A percentile compares a stretch with the other conserved stretches of the same genome.
phyloP scores from a whole-genome alignment of 2,797 vertebrate species.

The Neosilurus mollespiculum region DNA sequence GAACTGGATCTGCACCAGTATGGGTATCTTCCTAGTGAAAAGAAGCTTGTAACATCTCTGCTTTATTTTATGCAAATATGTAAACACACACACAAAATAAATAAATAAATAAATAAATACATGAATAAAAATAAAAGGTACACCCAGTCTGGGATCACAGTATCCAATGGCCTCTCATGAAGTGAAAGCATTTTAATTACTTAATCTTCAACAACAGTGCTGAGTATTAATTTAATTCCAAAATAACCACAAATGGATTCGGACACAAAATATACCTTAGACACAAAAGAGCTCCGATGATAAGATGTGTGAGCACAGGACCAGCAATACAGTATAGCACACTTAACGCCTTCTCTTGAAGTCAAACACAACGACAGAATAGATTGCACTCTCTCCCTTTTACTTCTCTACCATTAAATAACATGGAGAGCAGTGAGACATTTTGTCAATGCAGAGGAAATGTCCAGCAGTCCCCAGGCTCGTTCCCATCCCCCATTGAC shows the following conservation, averaged over 20 bases:
- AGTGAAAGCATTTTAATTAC: neutral
- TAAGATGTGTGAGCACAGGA: neutral
- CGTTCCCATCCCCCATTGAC: slow-evolving; percentile 47
- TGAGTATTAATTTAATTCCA: neutral
- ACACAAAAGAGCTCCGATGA: neutral
- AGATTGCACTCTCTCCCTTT: neutral
- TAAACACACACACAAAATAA: too few relatives aligned
- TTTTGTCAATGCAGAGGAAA: slow-evolving; percentile 28
- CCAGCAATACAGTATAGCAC: neutral
- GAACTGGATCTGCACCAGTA: too few relatives aligned
- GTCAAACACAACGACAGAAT: neutral
- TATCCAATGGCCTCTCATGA: neutral
- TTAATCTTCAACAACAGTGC: neutral
- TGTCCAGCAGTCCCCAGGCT: slow-evolving; percentile 30
- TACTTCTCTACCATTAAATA: slow-evolving; percentile 10
- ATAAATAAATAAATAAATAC: too few relatives aligned
- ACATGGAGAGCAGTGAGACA: slow-evolving; percentile 11
- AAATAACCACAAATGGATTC: neutral
- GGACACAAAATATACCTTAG: neutral
- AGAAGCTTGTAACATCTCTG: neutral
- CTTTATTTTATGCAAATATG: neutral
- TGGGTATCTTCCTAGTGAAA: too few relatives aligned
- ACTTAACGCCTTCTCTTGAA: neutral
- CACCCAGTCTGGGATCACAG: too few relatives aligned
- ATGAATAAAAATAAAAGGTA: too few relatives aligned